Conservation (phyloP, 2,113 vertebrate species). For the Salvator merianae region DNA sequence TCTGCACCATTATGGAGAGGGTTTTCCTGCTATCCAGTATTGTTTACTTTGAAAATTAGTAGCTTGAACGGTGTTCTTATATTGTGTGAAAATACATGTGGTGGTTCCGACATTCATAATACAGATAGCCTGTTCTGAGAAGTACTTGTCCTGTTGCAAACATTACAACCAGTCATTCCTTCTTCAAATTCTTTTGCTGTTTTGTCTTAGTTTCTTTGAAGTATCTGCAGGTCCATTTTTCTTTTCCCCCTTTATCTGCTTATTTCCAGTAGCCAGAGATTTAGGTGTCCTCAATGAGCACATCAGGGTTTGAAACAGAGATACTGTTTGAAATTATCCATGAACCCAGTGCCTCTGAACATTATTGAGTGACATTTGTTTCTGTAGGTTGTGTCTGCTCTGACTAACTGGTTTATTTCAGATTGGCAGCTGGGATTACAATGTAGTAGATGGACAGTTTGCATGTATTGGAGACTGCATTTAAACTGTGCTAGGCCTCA, state of each 20-base stretch:
- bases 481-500: conserved; percentile 51
- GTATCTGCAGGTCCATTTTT: conserved; percentile 70
- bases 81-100: conserved; percentile 15
- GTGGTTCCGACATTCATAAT: background rate
- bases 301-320: conserved; percentile 79
- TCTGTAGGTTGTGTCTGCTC: conserved; percentile 87
- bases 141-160: conserved; percentile 25
- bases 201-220: conserved; percentile 72
- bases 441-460: conserved; percentile 75
- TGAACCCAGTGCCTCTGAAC: conserved; percentile 78
- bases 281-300: conserved; percentile 83
- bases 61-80: background rate
- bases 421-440: conserved; percentile 85
- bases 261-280: conserved; percentile 80
- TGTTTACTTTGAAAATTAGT: background rate
- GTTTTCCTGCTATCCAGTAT: background rate
- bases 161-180: conserved; percentile 44
- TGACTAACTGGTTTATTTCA: conserved; percentile 90
- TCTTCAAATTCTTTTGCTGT: conserved; percentile 46
- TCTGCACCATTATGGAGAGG: background rate
- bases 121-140: background rate
- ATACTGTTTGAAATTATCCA: conserved; percentile 88
- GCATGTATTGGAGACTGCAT: conserved; percentile 65
- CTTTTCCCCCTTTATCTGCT: conserved; percentile 74
- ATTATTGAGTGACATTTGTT: conserved; percentile 91